Evolutionary conservation across 2,888 invertebrate species (phyloP).

Genomic region (Nasonovia ribisnigri): DNA sequence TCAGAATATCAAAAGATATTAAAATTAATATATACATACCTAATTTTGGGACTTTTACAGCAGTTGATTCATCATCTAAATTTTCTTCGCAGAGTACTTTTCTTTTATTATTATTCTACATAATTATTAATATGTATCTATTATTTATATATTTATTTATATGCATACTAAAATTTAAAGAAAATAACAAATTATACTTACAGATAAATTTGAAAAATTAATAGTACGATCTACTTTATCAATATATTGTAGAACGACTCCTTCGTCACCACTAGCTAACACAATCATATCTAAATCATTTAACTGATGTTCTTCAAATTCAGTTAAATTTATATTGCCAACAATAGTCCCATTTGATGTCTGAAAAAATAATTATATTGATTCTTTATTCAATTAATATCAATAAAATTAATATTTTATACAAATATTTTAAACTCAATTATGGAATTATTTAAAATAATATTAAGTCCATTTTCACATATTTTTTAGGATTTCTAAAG

Average conservation of each 20-base stretch:
- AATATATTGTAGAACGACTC: conserved; percentile 58
- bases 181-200: conserved; percentile 30
- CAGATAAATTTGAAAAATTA: conserved; percentile 20
- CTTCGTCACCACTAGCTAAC: conserved; percentile 58
- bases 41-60: conserved; percentile 52
- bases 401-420: too few relatives aligned
- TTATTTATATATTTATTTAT: not conserved
- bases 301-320: conserved; percentile 42
- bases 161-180: not conserved
- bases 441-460: too few relatives aligned
- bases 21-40: not conserved
- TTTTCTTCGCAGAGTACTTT: conserved; percentile 38
- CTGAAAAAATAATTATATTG: conserved; percentile 12
- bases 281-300: conserved; percentile 56
- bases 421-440: too few relatives aligned
- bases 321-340: conserved; percentile 41
- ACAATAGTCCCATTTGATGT: conserved; percentile 58
- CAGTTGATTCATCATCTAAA: conserved; percentile 49
- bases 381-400: too few relatives aligned
- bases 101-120: conserved; percentile 56
- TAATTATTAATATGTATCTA: not conserved
- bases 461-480: not conserved
- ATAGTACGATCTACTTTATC: conserved; percentile 11
- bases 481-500: not conserved
- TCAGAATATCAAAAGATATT: not conserved